These are phyloP conservation scores for Sander lucioperca DNA, from an alignment of 2,113 vertebrate genomes.

Conservation along the genomic window DNA sequence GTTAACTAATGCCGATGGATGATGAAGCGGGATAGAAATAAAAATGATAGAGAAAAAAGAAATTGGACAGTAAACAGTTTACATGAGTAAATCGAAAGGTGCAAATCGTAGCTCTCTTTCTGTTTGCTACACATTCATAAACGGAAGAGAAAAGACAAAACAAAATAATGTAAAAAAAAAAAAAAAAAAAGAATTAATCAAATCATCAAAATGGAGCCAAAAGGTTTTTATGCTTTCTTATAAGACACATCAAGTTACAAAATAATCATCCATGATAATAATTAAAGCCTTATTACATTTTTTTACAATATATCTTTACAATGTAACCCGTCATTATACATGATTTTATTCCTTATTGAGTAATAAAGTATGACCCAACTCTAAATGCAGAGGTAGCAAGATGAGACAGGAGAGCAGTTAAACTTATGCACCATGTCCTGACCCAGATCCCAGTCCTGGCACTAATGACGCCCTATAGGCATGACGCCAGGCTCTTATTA, in stretches of 20 bases:
- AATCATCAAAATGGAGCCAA: background rate
- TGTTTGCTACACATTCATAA: background rate
- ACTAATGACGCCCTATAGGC: constrained; percentile 86
- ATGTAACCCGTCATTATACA: background rate
- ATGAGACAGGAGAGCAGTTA: constrained; percentile 42
- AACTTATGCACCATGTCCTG: constrained; percentile 77
- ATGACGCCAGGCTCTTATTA: constrained; percentile 83
- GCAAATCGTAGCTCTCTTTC: background rate
- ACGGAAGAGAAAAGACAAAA: background rate
- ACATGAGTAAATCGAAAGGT: background rate
- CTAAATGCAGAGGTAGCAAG: constrained; percentile 11
- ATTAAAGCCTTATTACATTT: background rate
- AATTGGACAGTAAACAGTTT: background rate
- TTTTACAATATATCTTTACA: background rate
- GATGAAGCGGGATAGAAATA: background rate
- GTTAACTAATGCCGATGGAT: background rate
- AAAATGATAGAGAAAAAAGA: background rate
- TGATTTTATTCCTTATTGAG: background rate
- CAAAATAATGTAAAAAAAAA: background rate
- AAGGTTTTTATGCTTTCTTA: background rate
- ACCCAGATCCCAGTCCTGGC: constrained; percentile 83
- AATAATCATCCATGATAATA: background rate
- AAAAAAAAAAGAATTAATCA: background rate
- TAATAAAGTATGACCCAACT: constrained; percentile 8
- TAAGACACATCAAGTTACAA: background rate